These are phyloP conservation scores for Acanthis flammea DNA, from an alignment of 2,797 vertebrate species.

Conservation along the genomic window DNA sequence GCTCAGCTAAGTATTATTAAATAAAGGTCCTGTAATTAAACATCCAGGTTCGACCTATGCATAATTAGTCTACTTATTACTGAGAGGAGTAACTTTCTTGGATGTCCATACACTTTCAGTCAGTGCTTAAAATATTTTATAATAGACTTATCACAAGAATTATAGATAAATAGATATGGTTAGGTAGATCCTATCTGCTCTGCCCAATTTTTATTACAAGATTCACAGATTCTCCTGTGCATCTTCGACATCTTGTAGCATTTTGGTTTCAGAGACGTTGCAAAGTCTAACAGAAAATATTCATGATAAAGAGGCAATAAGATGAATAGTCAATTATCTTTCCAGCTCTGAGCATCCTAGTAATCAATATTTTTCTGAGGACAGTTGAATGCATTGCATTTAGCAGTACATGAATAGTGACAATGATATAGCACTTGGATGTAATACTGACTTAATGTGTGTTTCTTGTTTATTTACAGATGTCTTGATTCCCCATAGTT, in stretches of 20 bases:
- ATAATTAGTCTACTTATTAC: background rate
- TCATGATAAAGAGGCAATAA: background rate
- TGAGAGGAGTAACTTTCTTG: background rate
- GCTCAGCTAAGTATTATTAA: background rate
- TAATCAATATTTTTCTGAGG: background rate
- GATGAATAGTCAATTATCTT: background rate
- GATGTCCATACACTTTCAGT: background rate
- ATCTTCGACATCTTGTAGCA: background rate
- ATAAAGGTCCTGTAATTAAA: background rate
- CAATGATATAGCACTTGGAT: background rate
- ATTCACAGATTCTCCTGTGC: background rate
- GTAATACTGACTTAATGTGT: background rate
- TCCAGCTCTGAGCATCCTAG: background rate
- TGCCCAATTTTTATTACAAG: background rate
- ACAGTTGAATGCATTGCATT: background rate
- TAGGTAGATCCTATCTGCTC: background rate
- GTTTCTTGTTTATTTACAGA: background rate
- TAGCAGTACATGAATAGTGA: background rate
- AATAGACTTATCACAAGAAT: background rate
- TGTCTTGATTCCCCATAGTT: background rate
- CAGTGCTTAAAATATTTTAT: background rate
- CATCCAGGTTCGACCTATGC: background rate
- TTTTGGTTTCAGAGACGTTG: background rate
- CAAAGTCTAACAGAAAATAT: background rate
- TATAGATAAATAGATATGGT: background rate